Percentiles rank a stretch among this genome's conserved stretches.
phyloP scores from a whole-genome alignment of 1,140 invertebrate genomes.

The Araneus ventricosus region DNA sequence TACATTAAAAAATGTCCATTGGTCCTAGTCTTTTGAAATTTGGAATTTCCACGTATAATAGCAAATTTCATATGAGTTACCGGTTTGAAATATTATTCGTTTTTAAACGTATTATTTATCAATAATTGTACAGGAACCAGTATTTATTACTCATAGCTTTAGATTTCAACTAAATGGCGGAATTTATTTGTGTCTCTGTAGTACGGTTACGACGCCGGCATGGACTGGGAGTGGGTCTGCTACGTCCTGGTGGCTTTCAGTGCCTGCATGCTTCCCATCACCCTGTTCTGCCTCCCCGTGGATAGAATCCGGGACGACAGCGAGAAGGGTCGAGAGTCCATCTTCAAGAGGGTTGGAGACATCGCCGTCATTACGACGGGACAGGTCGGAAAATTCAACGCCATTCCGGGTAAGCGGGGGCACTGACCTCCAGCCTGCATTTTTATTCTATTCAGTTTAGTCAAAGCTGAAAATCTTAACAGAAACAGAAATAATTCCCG shows the following conservation, averaged over 20 bases:
- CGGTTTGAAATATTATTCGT: too few relatives aligned
- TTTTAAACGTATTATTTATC: too few relatives aligned
- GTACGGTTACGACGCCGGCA: constrained; percentile 76
- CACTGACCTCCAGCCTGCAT: too few relatives aligned
- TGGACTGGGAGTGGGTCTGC: constrained; percentile 75
- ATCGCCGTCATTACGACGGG: constrained; percentile 64
- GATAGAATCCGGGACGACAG: constrained; percentile 73
- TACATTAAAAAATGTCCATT: too few relatives aligned
- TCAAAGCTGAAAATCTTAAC: too few relatives aligned
- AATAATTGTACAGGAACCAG: too few relatives aligned
- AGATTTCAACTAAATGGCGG: neutral
- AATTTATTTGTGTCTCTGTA: neutral
- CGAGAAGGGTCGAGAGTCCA: neutral
- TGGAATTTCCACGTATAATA: too few relatives aligned
- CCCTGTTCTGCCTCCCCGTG: constrained; percentile 76
- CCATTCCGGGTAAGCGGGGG: constrained; percentile 56
- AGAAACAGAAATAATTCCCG: too few relatives aligned
- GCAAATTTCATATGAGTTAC: too few relatives aligned
- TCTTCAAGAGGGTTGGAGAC: constrained; percentile 69
- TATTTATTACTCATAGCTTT: too few relatives aligned
- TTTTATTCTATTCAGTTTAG: too few relatives aligned
- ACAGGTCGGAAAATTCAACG: constrained; percentile 63
- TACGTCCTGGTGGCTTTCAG: constrained; percentile 74
- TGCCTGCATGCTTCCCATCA: constrained; percentile 76
- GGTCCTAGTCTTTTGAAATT: too few relatives aligned